phyloP scores from a whole-genome alignment of 2,888 invertebrate genomes.

The Emmelina monodactyla region DNA sequence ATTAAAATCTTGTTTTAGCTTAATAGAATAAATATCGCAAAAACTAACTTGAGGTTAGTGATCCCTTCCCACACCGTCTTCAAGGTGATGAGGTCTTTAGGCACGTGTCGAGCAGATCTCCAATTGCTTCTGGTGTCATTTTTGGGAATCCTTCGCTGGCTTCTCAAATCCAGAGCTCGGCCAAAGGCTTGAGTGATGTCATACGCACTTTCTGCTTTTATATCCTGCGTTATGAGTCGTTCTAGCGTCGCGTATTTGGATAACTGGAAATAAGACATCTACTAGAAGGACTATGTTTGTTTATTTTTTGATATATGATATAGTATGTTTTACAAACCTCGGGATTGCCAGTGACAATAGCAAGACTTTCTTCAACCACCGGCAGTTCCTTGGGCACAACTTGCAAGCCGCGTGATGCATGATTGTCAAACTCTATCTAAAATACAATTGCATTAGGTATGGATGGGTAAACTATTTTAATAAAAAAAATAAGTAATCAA shows the following conservation, averaged over 20 bases:
- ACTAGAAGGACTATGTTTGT: background rate
- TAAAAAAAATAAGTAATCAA: too few relatives aligned
- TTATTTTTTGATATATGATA: background rate
- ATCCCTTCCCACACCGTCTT: conserved; percentile 72
- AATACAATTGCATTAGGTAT: too few relatives aligned
- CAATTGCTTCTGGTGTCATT: conserved; percentile 62
- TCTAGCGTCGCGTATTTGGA: conserved; percentile 34
- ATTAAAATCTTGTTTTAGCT: too few relatives aligned
- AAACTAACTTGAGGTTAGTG: conserved; percentile 58
- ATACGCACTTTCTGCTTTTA: conserved; percentile 41
- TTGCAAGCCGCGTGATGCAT: conserved; percentile 60
- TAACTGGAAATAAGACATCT: conserved; percentile 22
- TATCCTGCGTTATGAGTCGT: conserved; percentile 55
- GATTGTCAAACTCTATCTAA: conserved; percentile 68
- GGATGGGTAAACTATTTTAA: too few relatives aligned
- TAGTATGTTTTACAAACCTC: conserved; percentile 28
- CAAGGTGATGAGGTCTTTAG: conserved; percentile 66
- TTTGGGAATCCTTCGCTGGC: conserved; percentile 53
- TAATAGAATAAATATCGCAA: background rate
- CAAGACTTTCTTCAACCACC: conserved; percentile 63
- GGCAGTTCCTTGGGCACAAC: conserved; percentile 67
- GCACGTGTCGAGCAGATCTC: conserved; percentile 64
- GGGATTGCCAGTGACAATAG: conserved; percentile 48
- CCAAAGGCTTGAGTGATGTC: conserved; percentile 53
- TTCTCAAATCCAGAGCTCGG: conserved; percentile 41